Evolutionary conservation across 1,140 invertebrate genomes (phyloP).

Genomic region (Chelonus insularis): DNA sequence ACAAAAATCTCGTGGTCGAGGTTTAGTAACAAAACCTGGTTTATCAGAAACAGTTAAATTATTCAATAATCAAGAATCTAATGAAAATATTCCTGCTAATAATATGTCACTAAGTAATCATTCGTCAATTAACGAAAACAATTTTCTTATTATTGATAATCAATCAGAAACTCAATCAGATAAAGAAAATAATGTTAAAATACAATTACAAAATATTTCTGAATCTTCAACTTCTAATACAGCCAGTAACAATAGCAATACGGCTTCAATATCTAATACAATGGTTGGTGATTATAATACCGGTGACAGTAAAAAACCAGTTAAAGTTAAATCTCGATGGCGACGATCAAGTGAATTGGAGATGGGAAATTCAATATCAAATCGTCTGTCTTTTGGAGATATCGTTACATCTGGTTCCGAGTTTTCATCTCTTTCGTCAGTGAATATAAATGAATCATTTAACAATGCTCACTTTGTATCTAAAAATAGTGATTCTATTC

Average conservation of each 20-base stretch:
- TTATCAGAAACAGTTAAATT: conserved; percentile 47
- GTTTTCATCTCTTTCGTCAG: conserved; percentile 50
- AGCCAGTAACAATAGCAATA: conserved; percentile 50
- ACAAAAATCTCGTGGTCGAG: conserved; percentile 52
- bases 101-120: too few species aligned
- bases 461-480: too few species aligned
- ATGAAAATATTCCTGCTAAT: too few species aligned
- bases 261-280: conserved; percentile 51
- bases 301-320: conserved; percentile 61
- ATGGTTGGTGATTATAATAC: too few species aligned
- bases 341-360: conserved; percentile 80
- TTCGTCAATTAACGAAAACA: not conserved
- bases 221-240: conserved; percentile 34
- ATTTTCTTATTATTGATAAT: conserved; percentile 30
- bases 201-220: conserved; percentile 35
- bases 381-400: conserved; percentile 15
- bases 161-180: conserved; percentile 42
- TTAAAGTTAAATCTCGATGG: conserved; percentile 87
- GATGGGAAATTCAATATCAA: conserved; percentile 61
- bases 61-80: conserved; percentile 22
- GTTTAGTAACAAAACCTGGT: conserved; percentile 52
- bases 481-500: too few species aligned
- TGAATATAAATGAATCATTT: too few species aligned
- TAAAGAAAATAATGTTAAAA: conserved; percentile 47
- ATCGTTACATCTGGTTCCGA: conserved; percentile 33